Percentiles rank a stretch among this genome's conserved stretches.
These are phyloP conservation scores for Selene dorsalis DNA, from an alignment of 2,797 vertebrate species.

Conservation along the genomic window DNA sequence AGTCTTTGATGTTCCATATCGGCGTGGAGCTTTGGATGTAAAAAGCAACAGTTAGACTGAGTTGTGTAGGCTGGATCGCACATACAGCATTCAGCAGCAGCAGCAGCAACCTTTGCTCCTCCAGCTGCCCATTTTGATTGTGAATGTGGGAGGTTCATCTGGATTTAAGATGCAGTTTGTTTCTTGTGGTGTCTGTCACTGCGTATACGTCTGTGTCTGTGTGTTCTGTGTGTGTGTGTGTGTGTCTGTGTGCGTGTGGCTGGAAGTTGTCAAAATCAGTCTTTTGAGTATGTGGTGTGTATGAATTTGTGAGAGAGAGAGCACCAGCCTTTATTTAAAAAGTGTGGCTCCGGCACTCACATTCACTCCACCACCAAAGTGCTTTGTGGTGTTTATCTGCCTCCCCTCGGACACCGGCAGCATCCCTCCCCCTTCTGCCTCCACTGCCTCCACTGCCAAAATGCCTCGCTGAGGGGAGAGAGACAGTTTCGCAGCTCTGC, in stretches of 20 bases:
- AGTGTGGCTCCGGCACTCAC: conserved; percentile 88
- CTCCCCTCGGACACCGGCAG: conserved; percentile 83
- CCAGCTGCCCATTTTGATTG: conserved; percentile 58
- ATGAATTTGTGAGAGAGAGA: conserved; percentile 66
- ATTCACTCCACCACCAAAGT: conserved; percentile 85
- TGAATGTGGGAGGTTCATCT: conserved; percentile 51
- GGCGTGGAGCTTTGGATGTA: conserved; percentile 65
- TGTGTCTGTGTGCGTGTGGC: conserved; percentile 28
- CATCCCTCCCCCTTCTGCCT: conserved; percentile 78
- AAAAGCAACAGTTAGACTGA: conserved; percentile 69
- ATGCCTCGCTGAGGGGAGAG: conserved; percentile 67
- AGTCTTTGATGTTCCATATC: conserved; percentile 79
- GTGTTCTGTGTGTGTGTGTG: conserved; percentile 11
- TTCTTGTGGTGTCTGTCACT: conserved; percentile 8
- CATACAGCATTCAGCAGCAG: conserved; percentile 54
- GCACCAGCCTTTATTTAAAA: conserved; percentile 83
- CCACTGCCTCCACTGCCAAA: conserved; percentile 71
- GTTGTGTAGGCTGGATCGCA: conserved; percentile 47
- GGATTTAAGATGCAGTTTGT: conserved; percentile 55
- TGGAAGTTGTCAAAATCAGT: conserved; percentile 48
- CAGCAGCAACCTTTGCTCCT: conserved; percentile 63
- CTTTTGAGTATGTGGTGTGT: conserved; percentile 54
- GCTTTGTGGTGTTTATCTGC: conserved; percentile 86
- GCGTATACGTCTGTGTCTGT: conserved; percentile 10
- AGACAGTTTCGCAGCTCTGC: conserved; percentile 23